Conservation (phyloP, 2,113 vertebrate genomes). For the Ptilonorhynchus violaceus region DNA sequence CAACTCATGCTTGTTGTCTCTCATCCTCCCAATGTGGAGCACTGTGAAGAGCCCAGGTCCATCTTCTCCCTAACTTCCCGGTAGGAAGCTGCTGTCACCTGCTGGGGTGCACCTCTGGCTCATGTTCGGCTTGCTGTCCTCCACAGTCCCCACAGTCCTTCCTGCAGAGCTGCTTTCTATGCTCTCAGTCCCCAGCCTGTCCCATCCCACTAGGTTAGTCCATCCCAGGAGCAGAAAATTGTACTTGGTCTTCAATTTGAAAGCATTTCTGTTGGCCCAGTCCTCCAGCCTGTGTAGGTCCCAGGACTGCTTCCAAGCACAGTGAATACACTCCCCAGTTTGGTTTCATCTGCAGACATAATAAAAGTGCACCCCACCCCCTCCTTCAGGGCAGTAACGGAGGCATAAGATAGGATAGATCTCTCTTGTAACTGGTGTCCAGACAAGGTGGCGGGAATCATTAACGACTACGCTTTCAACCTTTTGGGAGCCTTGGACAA, state of each 20-base stretch:
- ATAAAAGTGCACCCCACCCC: neutral
- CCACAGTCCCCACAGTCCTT: neutral
- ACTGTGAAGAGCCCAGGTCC: neutral
- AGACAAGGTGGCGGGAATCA: neutral
- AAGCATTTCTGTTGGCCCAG: neutral
- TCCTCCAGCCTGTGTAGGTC: neutral
- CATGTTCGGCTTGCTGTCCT: neutral
- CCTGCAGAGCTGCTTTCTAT: neutral
- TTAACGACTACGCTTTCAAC: neutral
- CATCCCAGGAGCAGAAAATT: neutral
- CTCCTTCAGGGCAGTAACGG: neutral
- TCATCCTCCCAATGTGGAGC: rapidly evolving
- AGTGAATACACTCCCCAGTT: neutral
- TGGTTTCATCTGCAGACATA: neutral
- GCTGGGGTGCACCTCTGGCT: neutral
- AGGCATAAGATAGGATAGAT: neutral
- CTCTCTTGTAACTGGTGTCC: neutral
- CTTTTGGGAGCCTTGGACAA: neutral
- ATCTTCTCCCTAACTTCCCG: neutral
- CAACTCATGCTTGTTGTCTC: neutral
- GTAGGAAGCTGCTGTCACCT: neutral
- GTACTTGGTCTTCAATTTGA: neutral
- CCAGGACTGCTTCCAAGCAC: neutral
- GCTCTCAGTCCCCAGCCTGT: neutral
- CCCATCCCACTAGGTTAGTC: neutral